Conservation (phyloP, 2,113 vertebrate genomes). For the Dendropsophus ebraccatus region DNA sequence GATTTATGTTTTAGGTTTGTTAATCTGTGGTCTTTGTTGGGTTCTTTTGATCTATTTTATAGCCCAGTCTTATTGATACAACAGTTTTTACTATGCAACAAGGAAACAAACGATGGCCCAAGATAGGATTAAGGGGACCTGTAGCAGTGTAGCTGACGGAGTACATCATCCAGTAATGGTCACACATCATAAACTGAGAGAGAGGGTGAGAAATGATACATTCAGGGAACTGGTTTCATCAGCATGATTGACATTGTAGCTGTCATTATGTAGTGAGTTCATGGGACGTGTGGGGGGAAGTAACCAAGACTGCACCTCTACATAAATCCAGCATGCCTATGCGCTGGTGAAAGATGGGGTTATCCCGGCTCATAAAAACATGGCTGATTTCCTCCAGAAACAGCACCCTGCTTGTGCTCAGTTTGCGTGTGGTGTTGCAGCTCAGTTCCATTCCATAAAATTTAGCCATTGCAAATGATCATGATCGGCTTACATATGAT, state of each 20-base stretch:
- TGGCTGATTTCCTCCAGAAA: too few relatives aligned
- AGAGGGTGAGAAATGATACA: not conserved
- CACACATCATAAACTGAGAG: not conserved
- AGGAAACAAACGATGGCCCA: not conserved
- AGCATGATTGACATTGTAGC: not conserved
- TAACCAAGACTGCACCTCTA: too few relatives aligned
- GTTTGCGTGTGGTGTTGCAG: too few relatives aligned
- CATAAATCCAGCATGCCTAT: too few relatives aligned
- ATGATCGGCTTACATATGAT: too few relatives aligned
- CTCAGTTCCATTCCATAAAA: too few relatives aligned
- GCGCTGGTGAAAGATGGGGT: too few relatives aligned
- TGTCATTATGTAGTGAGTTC: too few relatives aligned
- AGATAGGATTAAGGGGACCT: slow-evolving; percentile 3
- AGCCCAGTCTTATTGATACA: not conserved
- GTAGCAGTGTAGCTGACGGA: not conserved
- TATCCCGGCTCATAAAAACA: too few relatives aligned
- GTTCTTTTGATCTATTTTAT: slow-evolving; percentile 9
- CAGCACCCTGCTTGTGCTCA: too few relatives aligned
- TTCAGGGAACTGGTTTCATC: not conserved
- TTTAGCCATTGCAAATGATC: too few relatives aligned
- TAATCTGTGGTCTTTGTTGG: not conserved
- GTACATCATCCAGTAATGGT: not conserved
- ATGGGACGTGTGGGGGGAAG: too few relatives aligned
- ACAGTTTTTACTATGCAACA: not conserved
- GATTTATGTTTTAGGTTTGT: not conserved